Evolutionary conservation across 2,888 invertebrate species (phyloP), one percentile per base, ranked within the genome.

Genomic region (Amphipoea oculea): DNA sequence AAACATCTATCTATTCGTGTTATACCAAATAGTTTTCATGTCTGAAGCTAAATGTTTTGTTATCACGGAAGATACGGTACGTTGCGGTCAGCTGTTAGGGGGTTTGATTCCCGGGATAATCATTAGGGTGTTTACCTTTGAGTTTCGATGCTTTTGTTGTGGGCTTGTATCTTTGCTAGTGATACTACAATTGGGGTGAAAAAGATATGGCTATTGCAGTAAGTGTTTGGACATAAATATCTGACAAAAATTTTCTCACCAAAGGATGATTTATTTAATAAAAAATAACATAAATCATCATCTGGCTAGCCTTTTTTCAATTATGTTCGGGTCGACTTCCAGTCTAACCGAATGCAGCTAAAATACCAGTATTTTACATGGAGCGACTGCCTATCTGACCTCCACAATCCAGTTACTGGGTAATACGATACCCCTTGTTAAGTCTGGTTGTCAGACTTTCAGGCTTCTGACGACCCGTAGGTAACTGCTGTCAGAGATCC

Each of bases 31-130:
- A 86, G 85, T 85, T 80, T 85, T 80, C 83, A 82, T 87, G 89
- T 77, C 73, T 65, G 66, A 63, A 29, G 73, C 81, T 81, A 89
- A 89, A 87, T 89, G 90, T 75, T 72, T 62, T 78, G 65, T 11
- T 84, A 77, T 79, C 89, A 89, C 90, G 90, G 76, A 88, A 87
- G 89, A 86, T 79, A 87, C 86, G 89, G 85, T 85, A 89, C 89
- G 80, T 40, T 86, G 88, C 87, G 87, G 90, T 89, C 89, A 89
- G 90, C 89, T 89, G 89, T 86, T 82, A 66, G 79, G 88, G 87
- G 88, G 89, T 90, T 89, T 78, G 78, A 78, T 85, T 86, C 90
- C 76, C 81, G 77, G 88, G 90, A 82, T 73, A 86, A 80, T 89
- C 86, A 82, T 86, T 88, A 85, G 90, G 87, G 86, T 89, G 84